Base-by-base conservation (phyloP, 2,113 vertebrate genomes). In the Setophaga petechia region DNA sequence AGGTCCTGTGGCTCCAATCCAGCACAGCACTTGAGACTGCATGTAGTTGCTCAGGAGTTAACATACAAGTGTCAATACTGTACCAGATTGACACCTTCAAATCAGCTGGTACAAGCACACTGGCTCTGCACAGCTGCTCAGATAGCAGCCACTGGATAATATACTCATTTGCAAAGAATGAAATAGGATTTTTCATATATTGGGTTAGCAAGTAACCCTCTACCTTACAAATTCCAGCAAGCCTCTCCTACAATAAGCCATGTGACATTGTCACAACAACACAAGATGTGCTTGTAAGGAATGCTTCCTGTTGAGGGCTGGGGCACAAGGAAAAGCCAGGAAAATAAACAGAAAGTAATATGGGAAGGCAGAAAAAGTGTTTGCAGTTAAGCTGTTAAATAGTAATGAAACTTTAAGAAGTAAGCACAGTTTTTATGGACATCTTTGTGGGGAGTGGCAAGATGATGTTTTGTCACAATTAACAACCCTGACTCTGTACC, bases 1-100 rank as follows among this genome's bases (percentile, higher is more conserved):
- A 92, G 88, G 63, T 93, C 82, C 72, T 85, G 59, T 95, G 95
- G 85, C 95, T 88, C 39, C 30, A 43, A 8, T 94, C 93, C 94
- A 96, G 21, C 55, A 61, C 75, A 88, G 82, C 85, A 71, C 63
- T 93, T 66, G 65, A 86, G 27, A 61, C 44, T 30, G 20, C 67
- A 30, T 86, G 85, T 92, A 95, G 79, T 67, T 89, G 55, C 82
- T 92, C 65, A 61, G 68, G 68, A 94, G 85, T 95, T 95, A 90
- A 94, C 46, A 33, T 74, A 7, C 21, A 57, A 86, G 59, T 41
- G 73, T 46, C 86, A 90, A n/a, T 72, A 49, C 47, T 84, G 59
- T 80, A 86, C 52, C 58, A 75, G 83, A 67, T 6, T 65, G 86
- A 80, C 93, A 77, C 2, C 1, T 83, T 83, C 71, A 20, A 79